Evolutionary conservation across 64 coral and sea anemone species (phyloP).

Genomic region (Orbicella faveolata): DNA sequence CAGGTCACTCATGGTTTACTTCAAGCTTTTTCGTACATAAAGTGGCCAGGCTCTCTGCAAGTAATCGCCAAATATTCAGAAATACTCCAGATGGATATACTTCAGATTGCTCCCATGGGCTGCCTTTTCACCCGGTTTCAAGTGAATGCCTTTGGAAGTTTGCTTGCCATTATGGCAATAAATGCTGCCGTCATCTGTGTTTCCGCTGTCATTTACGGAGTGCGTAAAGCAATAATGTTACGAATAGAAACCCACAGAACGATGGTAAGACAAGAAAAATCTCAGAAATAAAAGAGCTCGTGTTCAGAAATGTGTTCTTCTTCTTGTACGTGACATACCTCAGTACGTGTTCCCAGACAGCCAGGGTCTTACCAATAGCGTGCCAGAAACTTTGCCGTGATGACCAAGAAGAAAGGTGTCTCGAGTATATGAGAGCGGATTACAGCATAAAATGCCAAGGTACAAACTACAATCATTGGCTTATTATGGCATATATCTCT

Average conservation of each 20-base stretch:
- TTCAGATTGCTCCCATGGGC: background rate
- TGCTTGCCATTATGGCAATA: background rate
- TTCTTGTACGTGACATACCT: too few relatives aligned
- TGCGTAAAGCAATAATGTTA: background rate
- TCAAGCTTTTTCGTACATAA: too few relatives aligned
- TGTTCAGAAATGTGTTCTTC: background rate
- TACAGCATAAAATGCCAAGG: background rate
- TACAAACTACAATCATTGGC: background rate
- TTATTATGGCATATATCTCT: background rate
- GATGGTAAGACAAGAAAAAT: background rate
- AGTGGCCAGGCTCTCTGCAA: background rate
- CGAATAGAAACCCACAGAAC: background rate
- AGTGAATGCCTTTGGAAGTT: background rate
- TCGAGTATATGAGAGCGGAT: background rate
- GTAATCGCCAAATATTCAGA: background rate
- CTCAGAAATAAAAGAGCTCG: background rate
- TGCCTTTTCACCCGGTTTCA: background rate
- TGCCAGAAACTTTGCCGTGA: background rate
- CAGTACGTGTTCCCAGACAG: background rate
- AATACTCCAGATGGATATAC: background rate
- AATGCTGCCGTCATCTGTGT: background rate
- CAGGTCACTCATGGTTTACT: too few relatives aligned
- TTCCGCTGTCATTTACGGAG: background rate
- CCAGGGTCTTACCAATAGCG: background rate
- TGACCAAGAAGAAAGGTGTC: background rate